Evolutionary conservation across 1,140 invertebrate species (phyloP).

Genomic region (Drosophila leontia): DNA sequence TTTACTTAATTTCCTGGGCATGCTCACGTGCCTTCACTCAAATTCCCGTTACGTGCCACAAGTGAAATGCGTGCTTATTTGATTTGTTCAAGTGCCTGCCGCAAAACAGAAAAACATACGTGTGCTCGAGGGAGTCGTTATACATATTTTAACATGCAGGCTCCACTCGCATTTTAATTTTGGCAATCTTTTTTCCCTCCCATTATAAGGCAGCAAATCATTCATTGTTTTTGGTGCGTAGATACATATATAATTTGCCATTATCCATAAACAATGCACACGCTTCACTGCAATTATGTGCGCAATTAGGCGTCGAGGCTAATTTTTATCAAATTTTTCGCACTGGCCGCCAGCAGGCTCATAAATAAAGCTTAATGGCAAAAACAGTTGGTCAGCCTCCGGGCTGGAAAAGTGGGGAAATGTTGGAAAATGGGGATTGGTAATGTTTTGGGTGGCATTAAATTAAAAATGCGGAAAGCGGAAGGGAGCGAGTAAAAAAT

Average conservation of each 20-base stretch:
- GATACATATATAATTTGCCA: slow-evolving; percentile 18
- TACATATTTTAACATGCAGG: slow-evolving; percentile 25
- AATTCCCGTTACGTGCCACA: slow-evolving; percentile 44
- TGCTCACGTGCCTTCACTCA: slow-evolving; percentile 42
- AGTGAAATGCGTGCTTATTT: slow-evolving; percentile 60
- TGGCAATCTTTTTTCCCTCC: slow-evolving; percentile 1
- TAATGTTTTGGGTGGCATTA: slow-evolving; percentile 18
- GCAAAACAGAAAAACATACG: slow-evolving; percentile 30
- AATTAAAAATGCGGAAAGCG: slow-evolving; percentile 49
- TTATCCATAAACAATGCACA: slow-evolving; percentile 49
- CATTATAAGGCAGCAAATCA: slow-evolving; percentile 32
- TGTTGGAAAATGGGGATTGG: neutral
- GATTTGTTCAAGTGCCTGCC: slow-evolving; percentile 44
- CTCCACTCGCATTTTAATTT: slow-evolving; percentile 25
- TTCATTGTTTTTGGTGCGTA: slow-evolving; percentile 8
- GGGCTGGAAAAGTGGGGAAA: slow-evolving; percentile 10
- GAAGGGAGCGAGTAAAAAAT: slow-evolving; percentile 51
- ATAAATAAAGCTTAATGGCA: slow-evolving; percentile 79
- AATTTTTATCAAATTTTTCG: slow-evolving; percentile 53
- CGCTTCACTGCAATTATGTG: slow-evolving; percentile 54
- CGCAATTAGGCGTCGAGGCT: slow-evolving; percentile 62
- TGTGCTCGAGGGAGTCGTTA: slow-evolving; percentile 31
- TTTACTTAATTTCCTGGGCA: slow-evolving; percentile 41
- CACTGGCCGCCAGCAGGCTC: slow-evolving; percentile 42
- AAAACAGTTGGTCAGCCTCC: slow-evolving; percentile 62